Base-by-base conservation (phyloP, 2,797 vertebrate genomes). In the Percopsis omiscomaycus region DNA sequence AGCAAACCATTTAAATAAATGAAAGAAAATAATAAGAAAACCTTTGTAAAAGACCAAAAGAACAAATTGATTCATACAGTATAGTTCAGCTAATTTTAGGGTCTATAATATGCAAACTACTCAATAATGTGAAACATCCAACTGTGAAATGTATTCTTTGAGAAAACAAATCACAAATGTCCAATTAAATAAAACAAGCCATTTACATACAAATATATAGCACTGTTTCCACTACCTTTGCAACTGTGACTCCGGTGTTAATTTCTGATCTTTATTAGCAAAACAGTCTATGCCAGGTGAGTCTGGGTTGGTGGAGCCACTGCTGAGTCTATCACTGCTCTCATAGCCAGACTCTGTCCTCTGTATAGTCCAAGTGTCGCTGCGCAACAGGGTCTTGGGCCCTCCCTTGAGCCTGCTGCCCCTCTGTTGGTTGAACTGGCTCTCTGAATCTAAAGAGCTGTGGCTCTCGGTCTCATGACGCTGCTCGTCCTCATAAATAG, bases 321-420 rank as follows among this genome's bases (percentile, higher is more conserved):
- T 98, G 86, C 96, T 97, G 74, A 96, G 91, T 37, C 94, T 89
- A 65, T 98, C 95, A 3, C 95, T 96, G 90, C 96, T 98, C 87
- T 99, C 96, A 1, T 97, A 98, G 0, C 96, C 96, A 4, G 96
- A 98, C 84, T 98, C 97, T 0, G 95, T 96, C 84, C 96, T 95
- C 64, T 96, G 96, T 71, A 96, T 94, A 66, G 94, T 96, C 95
- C 96, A 96, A 57, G 88, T 95, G 6, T 95, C 94, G 9, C 86
- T 80, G 3, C 87, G 91, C 73, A 92, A 83, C 75, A 93, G 92
- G 4, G 91, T 88, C 73, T 94, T 94, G 15, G 84, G 62, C 29
- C 92, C 82, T n/a, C 87, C 84, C 75, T 91, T 92, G 12, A 70
- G 83, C 75, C 91, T 80, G 68, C 77, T 51, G 66, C 81, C 91